Evolutionary conservation across 2,797 vertebrate species (phyloP), one percentile per base, ranked within the genome.

Genomic region (Philypnodon macrostomus): DNA sequence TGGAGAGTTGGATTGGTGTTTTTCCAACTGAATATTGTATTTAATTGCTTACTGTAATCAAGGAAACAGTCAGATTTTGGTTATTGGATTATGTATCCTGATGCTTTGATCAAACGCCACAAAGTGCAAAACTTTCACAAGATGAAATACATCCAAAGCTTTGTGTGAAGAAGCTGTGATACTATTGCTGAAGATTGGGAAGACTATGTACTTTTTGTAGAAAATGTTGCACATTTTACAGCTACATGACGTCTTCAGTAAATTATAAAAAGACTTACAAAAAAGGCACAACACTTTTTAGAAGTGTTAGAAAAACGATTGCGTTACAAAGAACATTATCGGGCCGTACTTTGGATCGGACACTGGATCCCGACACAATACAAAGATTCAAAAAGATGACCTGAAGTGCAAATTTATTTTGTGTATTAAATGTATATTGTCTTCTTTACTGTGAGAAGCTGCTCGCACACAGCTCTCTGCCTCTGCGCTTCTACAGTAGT

Each of bases 211-310:
- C 7, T 62, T 59, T 71, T 31, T 57, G 69, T 86, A 84, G 81
- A 75, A 50, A 88, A 79, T 5, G 4, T 12, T 18, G 76, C 75
- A 76, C 53, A 50, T 79, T 82, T 81, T 73, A 68, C 75, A 76
- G 84, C 75, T 78, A 80, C 70, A 84, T 82, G 82, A 87, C 67
- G 83, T 67, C 82, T 77, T 88, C 78, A 85, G 85, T 88, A 88
- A 87, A 86, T 88, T 73, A 90, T 74, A 89, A 90, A 87, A 87
- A 79, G 84, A 86, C 75, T 78, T 85, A 90, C 48, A 87, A 94
- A 94, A 93, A 94, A 94, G 91, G 92, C 91, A 95, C 92, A 93
- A 85, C 83, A 70, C 85, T 87, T 92, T 88, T 89, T 84, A 89
- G 85, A 90, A 84, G 70, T 79, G 80, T 82, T 69, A 74, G 85